phyloP scores from a whole-genome alignment of 2,888 invertebrate genomes.

The Xestobium rufovillosum region DNA sequence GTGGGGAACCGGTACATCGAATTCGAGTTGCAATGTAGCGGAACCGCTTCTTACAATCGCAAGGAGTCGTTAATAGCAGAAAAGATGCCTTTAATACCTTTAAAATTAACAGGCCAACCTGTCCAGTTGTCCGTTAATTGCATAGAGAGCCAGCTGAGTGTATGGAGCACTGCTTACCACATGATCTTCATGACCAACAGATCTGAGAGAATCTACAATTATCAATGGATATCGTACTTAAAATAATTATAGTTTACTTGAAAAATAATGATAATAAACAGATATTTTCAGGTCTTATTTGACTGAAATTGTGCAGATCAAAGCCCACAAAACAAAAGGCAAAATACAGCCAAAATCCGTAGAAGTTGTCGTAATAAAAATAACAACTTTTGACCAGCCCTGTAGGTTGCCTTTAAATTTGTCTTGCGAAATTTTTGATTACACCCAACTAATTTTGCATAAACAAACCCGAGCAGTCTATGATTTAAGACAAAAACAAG shows the following conservation, averaged over 20 bases:
- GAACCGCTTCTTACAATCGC: too few species aligned
- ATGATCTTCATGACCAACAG: too few species aligned
- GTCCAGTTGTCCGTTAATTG: too few species aligned
- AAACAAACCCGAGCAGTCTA: slow-evolving; percentile 32
- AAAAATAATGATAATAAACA: not conserved
- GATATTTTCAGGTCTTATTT: slow-evolving; percentile 29
- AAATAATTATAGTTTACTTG: slow-evolving; percentile 25
- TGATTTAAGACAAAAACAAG: slow-evolving; percentile 26
- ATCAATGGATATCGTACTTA: too few species aligned
- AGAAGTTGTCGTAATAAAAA: slow-evolving; percentile 35
- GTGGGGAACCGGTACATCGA: too few species aligned
- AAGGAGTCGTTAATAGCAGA: too few species aligned
- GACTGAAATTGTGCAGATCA: slow-evolving; percentile 30
- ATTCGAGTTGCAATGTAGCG: too few species aligned
- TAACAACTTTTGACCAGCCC: slow-evolving; percentile 34
- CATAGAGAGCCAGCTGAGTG: too few species aligned
- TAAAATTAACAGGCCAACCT: too few species aligned
- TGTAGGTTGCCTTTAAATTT: slow-evolving; percentile 33
- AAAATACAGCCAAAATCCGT: slow-evolving; percentile 37
- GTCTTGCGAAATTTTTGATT: slow-evolving; percentile 39
- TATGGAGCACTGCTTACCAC: too few species aligned
- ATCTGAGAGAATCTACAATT: too few species aligned
- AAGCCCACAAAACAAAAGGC: slow-evolving; percentile 33
- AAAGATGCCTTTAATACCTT: too few species aligned
- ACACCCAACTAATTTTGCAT: slow-evolving; percentile 35